phyloP scores from a whole-genome alignment of 2,797 vertebrate species.

The Leptatherina wallacei region DNA sequence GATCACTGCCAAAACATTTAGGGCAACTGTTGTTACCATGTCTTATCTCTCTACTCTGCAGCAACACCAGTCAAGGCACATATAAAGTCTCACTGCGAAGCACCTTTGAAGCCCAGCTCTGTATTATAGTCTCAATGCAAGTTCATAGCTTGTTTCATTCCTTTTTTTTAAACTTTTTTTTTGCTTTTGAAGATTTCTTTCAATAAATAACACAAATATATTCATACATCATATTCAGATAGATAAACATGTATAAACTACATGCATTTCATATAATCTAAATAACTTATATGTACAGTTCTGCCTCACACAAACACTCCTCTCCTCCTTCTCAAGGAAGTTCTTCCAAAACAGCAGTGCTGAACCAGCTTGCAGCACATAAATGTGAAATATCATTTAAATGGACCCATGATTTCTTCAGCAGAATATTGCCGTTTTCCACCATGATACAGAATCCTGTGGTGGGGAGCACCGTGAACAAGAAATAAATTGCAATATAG shows the following conservation, averaged over 20 bases:
- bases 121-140: conserved; percentile 66
- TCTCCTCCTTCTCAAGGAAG: conserved; percentile 30
- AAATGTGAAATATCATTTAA: conserved; percentile 57
- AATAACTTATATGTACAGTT: conserved; percentile 97
- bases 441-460: conserved; percentile 30
- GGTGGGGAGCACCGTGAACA: conserved; percentile 28
- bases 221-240: conserved; percentile 93
- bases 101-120: conserved; percentile 77
- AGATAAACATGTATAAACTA: conserved; percentile 98
- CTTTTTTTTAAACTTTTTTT: conserved; percentile 57
- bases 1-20: conserved; percentile 24
- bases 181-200: conserved; percentile 80
- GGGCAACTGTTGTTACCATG: conserved; percentile 26
- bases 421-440: conserved; percentile 18
- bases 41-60: conserved; percentile 64
- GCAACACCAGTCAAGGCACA: conserved; percentile 88
- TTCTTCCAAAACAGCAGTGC: conserved; percentile 50
- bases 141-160: conserved; percentile 69
- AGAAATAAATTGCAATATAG: conserved; percentile 59
- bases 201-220: conserved; percentile 99
- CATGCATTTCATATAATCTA: conserved; percentile 99
- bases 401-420: conserved; percentile 60
- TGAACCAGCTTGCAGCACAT: conserved; percentile 44
- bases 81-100: conserved; percentile 81
- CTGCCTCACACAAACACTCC: conserved; percentile 46